Conservation (phyloP, 30 jellyfish, hydroid and myxozoan genomes). For the Aurelia sp. region DNA sequence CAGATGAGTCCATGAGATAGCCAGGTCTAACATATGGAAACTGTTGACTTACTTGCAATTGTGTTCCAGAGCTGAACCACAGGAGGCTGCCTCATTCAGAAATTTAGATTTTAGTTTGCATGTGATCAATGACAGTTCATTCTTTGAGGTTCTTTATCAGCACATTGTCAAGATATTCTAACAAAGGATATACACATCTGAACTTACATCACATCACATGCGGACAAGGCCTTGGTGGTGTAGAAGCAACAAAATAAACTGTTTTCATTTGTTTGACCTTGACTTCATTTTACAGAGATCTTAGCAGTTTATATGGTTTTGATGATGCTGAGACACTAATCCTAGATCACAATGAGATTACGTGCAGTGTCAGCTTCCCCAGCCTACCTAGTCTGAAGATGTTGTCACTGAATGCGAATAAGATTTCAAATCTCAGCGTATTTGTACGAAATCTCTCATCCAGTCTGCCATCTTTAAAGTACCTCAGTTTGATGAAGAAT, state of each 20-base stretch:
- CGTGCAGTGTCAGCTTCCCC: conserved; percentile 55
- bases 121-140: too few relatives aligned
- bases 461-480: conserved; percentile 47
- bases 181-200: too few relatives aligned
- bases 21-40: too few relatives aligned
- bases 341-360: conserved; percentile 65
- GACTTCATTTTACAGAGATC: conserved; percentile 44
- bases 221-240: neutral
- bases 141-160: neutral
- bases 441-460: conserved; percentile 65
- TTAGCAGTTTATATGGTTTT: conserved; percentile 47
- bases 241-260: too few relatives aligned
- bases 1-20: too few relatives aligned
- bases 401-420: conserved; percentile 71
- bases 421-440: conserved; percentile 57
- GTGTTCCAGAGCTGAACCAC: too few relatives aligned
- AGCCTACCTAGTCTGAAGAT: conserved; percentile 42
- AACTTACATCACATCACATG: too few relatives aligned
- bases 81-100: too few relatives aligned
- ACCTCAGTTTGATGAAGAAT: conserved; percentile 85
- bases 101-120: too few relatives aligned
- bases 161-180: neutral
- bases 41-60: too few relatives aligned
- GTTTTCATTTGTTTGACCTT: conserved; percentile 1
- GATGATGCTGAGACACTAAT: conserved; percentile 64